Base-by-base conservation (phyloP, 1,140 invertebrate species). In the Drosophila sechellia region DNA sequence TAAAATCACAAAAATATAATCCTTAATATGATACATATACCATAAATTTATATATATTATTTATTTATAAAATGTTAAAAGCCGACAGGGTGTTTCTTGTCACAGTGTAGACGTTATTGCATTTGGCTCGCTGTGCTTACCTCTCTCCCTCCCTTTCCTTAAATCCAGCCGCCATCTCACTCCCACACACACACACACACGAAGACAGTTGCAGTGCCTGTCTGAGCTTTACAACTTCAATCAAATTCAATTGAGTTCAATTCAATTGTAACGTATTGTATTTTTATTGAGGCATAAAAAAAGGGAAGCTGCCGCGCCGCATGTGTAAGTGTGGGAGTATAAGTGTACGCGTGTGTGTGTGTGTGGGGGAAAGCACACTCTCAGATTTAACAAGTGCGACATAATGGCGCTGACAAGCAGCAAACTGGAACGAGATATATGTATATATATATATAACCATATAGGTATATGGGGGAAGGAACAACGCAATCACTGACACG, bases 171-270 rank as follows among this genome's bases (percentile, higher is more conserved):
- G 48, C 48, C 5, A 50, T 50, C 22, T 22, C 15, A 25, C 12
- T 50, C 39, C 20, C 31, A 8, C 31, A 31, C 13, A 42, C 39
- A 27, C 58, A 58, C 40, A 20, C 45, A 49, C 57, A 64, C 75
- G 55, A 48, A 68, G 61, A 69, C 58, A 57, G 55, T 39, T 69
- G 55, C 54, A 52, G 49, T 66, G 73, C 73, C 83, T 71, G 76
- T 71, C 84, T 79, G 79, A 84, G 84, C 84, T 84, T 89, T 89
- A 89, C 84, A 89, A 89, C 84, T 89, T 89, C 84, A 89, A 89
- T 89, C 84, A 89, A 89, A 89, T 89, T 89, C 84, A 89, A 89
- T 89, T 89, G 84, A 89, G 84, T 89, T 89, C 84, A 89, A 89
- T 89, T 89, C 84, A 89, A 89, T 89, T 89, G 84, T 89, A 89